Percentiles rank a stretch among this genome's conserved stretches.
Evolutionary conservation across 1,140 invertebrate genomes (phyloP).

Genomic region (Drosophila subpulchrella): DNA sequence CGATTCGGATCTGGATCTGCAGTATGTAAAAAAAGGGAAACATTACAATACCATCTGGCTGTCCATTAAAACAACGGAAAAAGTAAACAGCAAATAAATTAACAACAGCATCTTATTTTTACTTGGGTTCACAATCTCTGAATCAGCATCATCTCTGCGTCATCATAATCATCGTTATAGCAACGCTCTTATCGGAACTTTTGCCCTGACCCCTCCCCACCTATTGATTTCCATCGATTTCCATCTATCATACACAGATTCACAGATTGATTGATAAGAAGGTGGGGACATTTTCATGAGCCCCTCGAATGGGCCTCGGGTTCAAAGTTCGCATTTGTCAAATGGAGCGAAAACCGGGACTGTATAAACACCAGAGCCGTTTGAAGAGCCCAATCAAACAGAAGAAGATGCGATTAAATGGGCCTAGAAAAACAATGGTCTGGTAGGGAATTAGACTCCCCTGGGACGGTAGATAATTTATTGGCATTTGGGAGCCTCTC

Average conservation of each 20-base stretch:
- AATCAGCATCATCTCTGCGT: constrained; percentile 67
- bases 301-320: constrained; percentile 5
- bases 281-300: constrained; percentile 3
- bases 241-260: constrained; percentile 44
- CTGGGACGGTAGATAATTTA: neutral
- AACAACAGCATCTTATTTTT: constrained; percentile 27
- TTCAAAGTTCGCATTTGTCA: constrained; percentile 52
- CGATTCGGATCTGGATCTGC: constrained; percentile 30
- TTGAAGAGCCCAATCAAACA: constrained; percentile 21
- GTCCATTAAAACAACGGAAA: constrained; percentile 55
- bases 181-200: constrained; percentile 37
- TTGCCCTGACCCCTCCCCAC: constrained; percentile 18
- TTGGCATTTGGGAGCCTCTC: neutral
- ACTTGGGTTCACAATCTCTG: constrained; percentile 41
- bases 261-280: constrained; percentile 49
- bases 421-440: constrained; percentile 3
- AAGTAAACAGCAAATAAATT: constrained; percentile 58
- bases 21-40: constrained; percentile 16
- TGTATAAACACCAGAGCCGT: constrained; percentile 18
- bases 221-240: constrained; percentile 49
- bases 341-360: constrained; percentile 38
- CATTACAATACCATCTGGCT: constrained; percentile 9
- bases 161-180: constrained; percentile 42
- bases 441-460: neutral
- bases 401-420: constrained; percentile 19